Conservation (phyloP, 2,888 invertebrate genomes). For the Leptinotarsa rubiginosa region DNA sequence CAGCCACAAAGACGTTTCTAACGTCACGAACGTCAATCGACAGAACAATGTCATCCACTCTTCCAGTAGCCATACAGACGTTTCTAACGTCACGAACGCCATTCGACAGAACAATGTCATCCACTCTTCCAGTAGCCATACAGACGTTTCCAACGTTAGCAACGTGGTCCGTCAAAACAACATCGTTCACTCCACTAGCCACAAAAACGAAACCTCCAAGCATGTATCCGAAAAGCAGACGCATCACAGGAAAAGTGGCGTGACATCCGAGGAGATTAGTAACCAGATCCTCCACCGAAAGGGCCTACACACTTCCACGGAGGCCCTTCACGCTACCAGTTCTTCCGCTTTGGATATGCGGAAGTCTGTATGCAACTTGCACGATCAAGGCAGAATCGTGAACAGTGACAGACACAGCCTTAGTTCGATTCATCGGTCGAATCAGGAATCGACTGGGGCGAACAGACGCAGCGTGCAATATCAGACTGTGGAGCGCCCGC, state of each 20-base stretch:
- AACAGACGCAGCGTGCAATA: slow-evolving; percentile 71
- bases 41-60: slow-evolving; percentile 6
- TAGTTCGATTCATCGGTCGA: slow-evolving; percentile 82
- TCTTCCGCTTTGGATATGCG: slow-evolving; percentile 83
- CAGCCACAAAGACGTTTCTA: slow-evolving; percentile 43
- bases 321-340: slow-evolving; percentile 79
- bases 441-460: slow-evolving; percentile 68
- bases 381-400: slow-evolving; percentile 78
- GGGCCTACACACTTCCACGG: slow-evolving; percentile 75
- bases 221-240: slow-evolving; percentile 40
- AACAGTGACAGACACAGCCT: slow-evolving; percentile 81
- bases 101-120: not conserved
- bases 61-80: slow-evolving; percentile 28
- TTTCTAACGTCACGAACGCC: slow-evolving; percentile 22
- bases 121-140: slow-evolving; percentile 12
- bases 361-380: slow-evolving; percentile 83
- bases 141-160: slow-evolving; percentile 14
- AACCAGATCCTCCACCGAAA: slow-evolving; percentile 85
- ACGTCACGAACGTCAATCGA: not conserved
- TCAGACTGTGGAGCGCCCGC: slow-evolving; percentile 71
- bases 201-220: slow-evolving; percentile 41
- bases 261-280: slow-evolving; percentile 79
- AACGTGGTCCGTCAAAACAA: slow-evolving; percentile 39
- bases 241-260: slow-evolving; percentile 79
- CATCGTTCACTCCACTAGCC: slow-evolving; percentile 50